phyloP scores from a whole-genome alignment of 1,140 invertebrate genomes.

The Drosophila neocordata region DNA sequence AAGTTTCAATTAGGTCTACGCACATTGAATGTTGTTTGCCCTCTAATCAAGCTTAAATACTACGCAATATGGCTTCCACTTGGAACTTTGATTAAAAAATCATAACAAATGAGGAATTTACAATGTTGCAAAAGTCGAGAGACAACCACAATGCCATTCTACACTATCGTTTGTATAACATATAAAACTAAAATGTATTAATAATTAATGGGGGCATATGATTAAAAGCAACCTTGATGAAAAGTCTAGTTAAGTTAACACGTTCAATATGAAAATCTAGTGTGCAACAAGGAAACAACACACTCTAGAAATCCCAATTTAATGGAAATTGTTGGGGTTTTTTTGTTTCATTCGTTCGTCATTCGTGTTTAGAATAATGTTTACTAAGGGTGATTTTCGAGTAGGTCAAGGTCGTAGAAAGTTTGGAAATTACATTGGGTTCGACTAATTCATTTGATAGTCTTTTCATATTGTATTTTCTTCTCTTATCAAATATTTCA shows the following conservation, averaged over 20 bases:
- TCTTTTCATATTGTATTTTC: neutral
- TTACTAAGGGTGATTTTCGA: neutral
- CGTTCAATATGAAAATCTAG: neutral
- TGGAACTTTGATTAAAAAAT: slow-evolving; percentile 1
- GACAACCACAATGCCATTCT: slow-evolving; percentile 43
- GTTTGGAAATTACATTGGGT: neutral
- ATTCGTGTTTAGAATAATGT: neutral
- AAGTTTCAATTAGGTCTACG: neutral
- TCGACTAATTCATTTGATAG: neutral
- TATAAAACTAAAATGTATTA: slow-evolving; percentile 42
- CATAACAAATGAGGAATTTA: slow-evolving; percentile 1
- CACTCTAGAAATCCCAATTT: slow-evolving; percentile 8
- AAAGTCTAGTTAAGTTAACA: neutral
- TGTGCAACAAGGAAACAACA: slow-evolving; percentile 24
- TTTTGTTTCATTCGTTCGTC: neutral
- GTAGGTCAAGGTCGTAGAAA: slow-evolving; percentile 43
- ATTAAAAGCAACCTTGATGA: slow-evolving; percentile 65
- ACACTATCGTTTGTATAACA: slow-evolving; percentile 37
- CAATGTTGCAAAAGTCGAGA: slow-evolving; percentile 14
- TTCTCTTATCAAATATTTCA: neutral
- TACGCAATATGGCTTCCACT: neutral
- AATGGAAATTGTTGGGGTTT: neutral
- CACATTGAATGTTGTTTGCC: slow-evolving; percentile 6
- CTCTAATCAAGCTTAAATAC: slow-evolving; percentile 1
- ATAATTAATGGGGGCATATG: slow-evolving; percentile 66